A percentile compares a stretch with the other conserved stretches of the same genome.
Conservation (phyloP, 2,113 vertebrate species). For the Neogale vison region DNA sequence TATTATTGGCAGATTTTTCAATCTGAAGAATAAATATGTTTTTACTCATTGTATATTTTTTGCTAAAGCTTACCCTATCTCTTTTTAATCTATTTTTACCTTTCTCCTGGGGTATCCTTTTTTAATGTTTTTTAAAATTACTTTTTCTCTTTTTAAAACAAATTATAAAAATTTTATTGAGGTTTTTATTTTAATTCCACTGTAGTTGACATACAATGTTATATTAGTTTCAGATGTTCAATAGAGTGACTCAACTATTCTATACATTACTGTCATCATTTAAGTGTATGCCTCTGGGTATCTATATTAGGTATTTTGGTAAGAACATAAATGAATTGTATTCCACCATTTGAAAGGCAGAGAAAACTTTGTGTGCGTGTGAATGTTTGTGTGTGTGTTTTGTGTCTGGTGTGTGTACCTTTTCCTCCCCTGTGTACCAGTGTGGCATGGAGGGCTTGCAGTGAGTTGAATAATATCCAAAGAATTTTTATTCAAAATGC, state of each 20-base stretch:
- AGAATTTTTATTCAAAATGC: constrained; percentile 10
- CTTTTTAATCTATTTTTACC: constrained; percentile 9
- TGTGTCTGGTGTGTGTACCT: not conserved
- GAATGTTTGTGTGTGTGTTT: not conserved
- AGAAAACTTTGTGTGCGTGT: not conserved
- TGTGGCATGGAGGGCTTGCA: not conserved
- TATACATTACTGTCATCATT: not conserved
- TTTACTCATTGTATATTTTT: not conserved
- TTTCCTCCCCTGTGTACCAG: not conserved
- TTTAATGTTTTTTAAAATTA: not conserved
- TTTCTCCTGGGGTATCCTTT: not conserved
- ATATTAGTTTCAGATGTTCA: not conserved
- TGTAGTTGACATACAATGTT: not conserved
- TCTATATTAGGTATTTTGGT: not conserved
- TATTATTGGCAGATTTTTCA: constrained; percentile 1
- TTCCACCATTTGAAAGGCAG: not conserved
- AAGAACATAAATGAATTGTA: not conserved
- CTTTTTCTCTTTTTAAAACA: not conserved
- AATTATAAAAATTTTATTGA: not conserved
- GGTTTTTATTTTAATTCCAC: not conserved
- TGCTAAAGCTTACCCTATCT: not conserved
- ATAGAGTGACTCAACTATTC: not conserved
- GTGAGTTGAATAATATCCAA: not conserved
- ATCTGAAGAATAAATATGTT: not conserved
- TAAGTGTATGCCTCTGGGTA: not conserved